Evolutionary conservation across 64 coral and sea anemone species (phyloP).

Genomic region (Catalaphyllia jardinei): DNA sequence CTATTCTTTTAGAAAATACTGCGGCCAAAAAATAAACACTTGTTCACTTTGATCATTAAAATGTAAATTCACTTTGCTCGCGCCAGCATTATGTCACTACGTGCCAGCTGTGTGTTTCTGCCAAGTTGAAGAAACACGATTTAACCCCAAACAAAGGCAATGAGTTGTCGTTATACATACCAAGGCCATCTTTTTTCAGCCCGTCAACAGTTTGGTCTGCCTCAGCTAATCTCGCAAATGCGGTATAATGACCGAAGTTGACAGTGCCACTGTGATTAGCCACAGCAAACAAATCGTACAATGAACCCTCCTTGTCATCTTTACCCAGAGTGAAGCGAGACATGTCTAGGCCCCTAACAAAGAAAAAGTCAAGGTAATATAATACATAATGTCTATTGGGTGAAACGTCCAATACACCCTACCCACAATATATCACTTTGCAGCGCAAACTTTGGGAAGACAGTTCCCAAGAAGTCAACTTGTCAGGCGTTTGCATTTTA

Average conservation of each 20-base stretch:
- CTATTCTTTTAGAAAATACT: no score
- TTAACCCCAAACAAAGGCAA: not conserved
- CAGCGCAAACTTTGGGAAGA: not conserved
- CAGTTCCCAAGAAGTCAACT: not conserved
- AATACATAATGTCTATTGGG: not conserved
- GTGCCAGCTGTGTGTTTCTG: no score
- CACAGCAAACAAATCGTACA: constrained; percentile 85
- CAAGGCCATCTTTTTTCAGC: constrained; percentile 38
- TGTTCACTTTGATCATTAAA: no score
- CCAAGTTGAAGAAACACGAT: no score
- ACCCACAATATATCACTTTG: not conserved
- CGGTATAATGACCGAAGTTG: constrained; percentile 92
- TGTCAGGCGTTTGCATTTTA: no score
- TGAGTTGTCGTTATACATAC: constrained; percentile 13
- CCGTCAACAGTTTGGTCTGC: constrained; percentile 20
- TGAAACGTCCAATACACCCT: not conserved
- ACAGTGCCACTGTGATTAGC: constrained; percentile 89
- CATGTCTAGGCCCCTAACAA: constrained; percentile 77
- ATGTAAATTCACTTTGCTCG: no score
- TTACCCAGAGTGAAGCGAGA: constrained; percentile 65
- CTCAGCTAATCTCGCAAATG: constrained; percentile 56
- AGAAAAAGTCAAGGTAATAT: not conserved
- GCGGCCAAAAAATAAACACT: no score
- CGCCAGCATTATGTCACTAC: no score
- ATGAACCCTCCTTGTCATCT: constrained; percentile 31